Evolutionary conservation across 2,888 invertebrate genomes (phyloP).

Genomic region (Cabera pusaria): DNA sequence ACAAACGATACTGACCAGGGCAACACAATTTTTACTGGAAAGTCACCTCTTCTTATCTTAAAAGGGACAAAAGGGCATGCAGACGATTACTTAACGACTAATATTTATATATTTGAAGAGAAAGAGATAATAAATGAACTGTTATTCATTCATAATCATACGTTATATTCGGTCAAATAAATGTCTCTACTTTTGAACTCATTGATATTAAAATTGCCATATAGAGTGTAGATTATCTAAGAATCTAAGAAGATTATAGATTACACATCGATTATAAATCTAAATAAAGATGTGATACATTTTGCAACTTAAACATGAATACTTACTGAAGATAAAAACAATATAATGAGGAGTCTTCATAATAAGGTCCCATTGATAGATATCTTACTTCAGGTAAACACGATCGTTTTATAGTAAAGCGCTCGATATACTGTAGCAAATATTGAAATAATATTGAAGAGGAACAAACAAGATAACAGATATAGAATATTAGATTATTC

Average conservation of each 20-base stretch:
- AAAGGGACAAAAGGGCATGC: conserved; percentile 6
- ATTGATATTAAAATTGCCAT: too few relatives aligned
- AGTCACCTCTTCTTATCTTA: neutral
- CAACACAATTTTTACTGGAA: neutral
- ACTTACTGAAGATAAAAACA: conserved; percentile 39
- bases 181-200: too few relatives aligned
- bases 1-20: conserved; percentile 3
- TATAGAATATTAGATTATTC: conserved; percentile 33
- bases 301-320: too few relatives aligned
- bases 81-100: conserved; percentile 11
- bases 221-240: too few relatives aligned
- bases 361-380: conserved; percentile 35
- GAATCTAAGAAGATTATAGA: too few relatives aligned
- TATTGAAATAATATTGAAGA: too few relatives aligned
- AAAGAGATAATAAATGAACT: too few relatives aligned
- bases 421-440: conserved; percentile 31
- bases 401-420: conserved; percentile 26
- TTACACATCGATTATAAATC: too few relatives aligned
- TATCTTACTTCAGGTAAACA: conserved; percentile 16
- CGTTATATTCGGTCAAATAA: too few relatives aligned
- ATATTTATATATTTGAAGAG: conserved; percentile 1
- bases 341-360: conserved; percentile 37
- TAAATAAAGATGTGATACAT: too few relatives aligned
- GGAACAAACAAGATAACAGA: conserved; percentile 33
- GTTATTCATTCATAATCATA: too few relatives aligned